A percentile compares a stretch with the other conserved stretches of the same genome.
Conservation (phyloP, 2,888 invertebrate genomes). For the Hirtodrosophila duncani region DNA sequence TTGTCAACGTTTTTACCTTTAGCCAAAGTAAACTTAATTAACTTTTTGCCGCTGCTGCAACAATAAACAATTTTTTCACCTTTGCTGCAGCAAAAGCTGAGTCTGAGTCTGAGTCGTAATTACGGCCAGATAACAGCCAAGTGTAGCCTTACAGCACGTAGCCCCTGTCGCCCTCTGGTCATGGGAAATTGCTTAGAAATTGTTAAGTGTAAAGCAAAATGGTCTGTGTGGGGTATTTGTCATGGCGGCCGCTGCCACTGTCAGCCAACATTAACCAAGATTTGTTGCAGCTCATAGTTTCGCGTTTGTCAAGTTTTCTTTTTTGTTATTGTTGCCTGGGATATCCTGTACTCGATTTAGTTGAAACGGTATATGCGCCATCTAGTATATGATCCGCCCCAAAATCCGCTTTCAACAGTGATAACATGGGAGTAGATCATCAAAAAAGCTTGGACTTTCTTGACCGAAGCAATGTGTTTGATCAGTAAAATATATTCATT, state of each 20-base stretch:
- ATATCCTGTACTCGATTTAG: too few relatives aligned
- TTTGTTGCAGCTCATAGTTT: constrained; percentile 60
- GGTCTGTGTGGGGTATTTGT: constrained; percentile 52
- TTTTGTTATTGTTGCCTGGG: constrained; percentile 1
- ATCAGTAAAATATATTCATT: too few relatives aligned
- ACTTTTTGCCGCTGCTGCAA: constrained; percentile 62
- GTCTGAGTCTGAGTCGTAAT: constrained; percentile 49
- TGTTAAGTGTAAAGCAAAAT: constrained; percentile 52
- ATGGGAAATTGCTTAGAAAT: constrained; percentile 66
- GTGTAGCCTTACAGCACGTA: constrained; percentile 56
- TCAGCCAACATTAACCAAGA: constrained; percentile 67
- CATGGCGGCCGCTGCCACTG: constrained; percentile 51
- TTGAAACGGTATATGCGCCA: too few relatives aligned
- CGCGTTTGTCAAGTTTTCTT: constrained; percentile 54
- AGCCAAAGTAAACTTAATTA: constrained; percentile 70
- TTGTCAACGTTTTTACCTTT: constrained; percentile 65
- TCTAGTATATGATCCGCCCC: too few relatives aligned
- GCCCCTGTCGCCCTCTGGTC: constrained; percentile 7
- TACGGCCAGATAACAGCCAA: constrained; percentile 68
- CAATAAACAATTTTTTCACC: constrained; percentile 65
- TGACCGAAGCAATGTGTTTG: too few relatives aligned
- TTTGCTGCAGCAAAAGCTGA: constrained; percentile 17
- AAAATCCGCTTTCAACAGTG: too few relatives aligned
- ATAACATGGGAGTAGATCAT: too few relatives aligned
- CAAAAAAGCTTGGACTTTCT: too few relatives aligned